Base-by-base conservation (phyloP, 2,888 invertebrate species). In the Stenoptilia bipunctidactyla region DNA sequence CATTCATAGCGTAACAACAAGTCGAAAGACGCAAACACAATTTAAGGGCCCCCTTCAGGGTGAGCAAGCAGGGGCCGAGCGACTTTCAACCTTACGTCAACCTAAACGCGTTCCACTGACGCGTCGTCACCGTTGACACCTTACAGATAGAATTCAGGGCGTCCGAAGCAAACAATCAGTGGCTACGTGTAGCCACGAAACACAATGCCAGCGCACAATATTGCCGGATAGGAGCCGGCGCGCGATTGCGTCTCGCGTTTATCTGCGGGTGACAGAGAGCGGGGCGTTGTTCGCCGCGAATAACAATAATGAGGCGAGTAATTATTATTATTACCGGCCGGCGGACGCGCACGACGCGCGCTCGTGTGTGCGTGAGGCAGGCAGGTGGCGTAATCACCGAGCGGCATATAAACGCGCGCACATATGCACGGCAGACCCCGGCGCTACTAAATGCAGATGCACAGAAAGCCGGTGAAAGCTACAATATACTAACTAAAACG, bases 371-470 rank as follows among this genome's bases (percentile, higher is more conserved):
- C 33, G 36, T 38, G 36, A 52, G 52, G 57, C 58, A 61, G 58
- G 58, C 66, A 65, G 67, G 67, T 75, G 74, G 69, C 73, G 74
- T 75, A 74, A 75, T 74, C 73, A 63, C 51, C 66, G 65, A 70
- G 70, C 72, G 72, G 72, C 69, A 65, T 66, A 64, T 61, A 69
- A 66, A 62, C 66, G 65, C 56, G 52, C 61, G 54, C 65, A 52
- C 67, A 52, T n/a, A n/a, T n/a, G n/a, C n/a, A n/a, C n/a, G n/a
- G n/a, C n/a, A n/a, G n/a, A n/a, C n/a, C n/a, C 66, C 20, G 4
- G 20, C 20, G 20, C 20, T 20, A n/a, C n/a, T n/a, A n/a, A n/a
- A 60, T 63, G 61, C 56, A 56, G 47, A 40, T 39, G 38, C 44
- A 42, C 45, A 45, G 44, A 42, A 44, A 46, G 52, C n/a, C n/a